These are phyloP conservation scores for Halcyon leucocephala DNA, from an alignment of 2,797 vertebrate species.

Conservation along the genomic window DNA sequence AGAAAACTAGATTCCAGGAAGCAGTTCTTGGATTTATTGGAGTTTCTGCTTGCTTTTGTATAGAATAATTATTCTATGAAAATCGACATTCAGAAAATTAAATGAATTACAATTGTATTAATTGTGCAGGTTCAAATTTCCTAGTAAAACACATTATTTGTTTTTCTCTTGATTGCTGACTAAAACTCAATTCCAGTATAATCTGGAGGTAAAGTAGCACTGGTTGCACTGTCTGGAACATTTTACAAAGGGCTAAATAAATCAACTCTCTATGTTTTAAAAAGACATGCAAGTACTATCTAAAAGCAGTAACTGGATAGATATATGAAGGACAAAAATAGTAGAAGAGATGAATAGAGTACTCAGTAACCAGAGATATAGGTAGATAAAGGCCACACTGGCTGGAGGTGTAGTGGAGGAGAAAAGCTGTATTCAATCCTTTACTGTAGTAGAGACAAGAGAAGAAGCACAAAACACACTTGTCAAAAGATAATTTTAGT, in stretches of 20 bases:
- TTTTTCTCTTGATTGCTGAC: not conserved
- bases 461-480: not conserved
- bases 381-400: not conserved
- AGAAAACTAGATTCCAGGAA: not conserved
- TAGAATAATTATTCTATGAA: not conserved
- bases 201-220: not conserved
- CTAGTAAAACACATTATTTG: not conserved
- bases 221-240: not conserved
- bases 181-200: not conserved
- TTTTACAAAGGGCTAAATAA: conserved; percentile 23
- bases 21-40: not conserved
- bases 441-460: not conserved
- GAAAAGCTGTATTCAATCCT: not conserved
- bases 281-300: conserved; percentile 3
- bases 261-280: conserved; percentile 21
- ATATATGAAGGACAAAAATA: conserved; percentile 31
- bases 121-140: not conserved
- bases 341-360: not conserved
- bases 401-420: not conserved
- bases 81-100: not conserved
- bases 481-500: not conserved
- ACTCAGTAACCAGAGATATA: not conserved
- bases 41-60: not conserved
- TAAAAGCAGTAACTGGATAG: conserved; percentile 44
- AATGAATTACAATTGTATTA: not conserved